Evolutionary conservation across 2,888 invertebrate genomes (phyloP).

Genomic region (Eurytoma adleriae): DNA sequence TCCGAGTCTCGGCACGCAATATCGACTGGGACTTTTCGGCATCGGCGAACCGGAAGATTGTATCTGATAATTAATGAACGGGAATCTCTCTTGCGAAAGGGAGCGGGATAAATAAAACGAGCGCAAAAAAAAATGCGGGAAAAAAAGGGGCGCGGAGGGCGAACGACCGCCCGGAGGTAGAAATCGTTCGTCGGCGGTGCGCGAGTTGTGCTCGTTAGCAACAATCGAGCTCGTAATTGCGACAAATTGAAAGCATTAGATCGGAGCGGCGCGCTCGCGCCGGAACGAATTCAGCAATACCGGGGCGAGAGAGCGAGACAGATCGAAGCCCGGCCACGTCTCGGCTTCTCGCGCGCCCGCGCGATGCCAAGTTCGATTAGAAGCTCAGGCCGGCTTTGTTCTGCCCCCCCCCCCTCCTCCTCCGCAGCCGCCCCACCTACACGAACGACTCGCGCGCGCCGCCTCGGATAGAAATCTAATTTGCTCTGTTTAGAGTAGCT

Average conservation of each 20-base stretch:
- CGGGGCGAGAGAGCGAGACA: constrained; percentile 14
- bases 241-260: constrained; percentile 56
- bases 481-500: constrained; percentile 49
- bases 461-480: constrained; percentile 51
- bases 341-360: constrained; percentile 2
- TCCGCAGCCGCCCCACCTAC: background rate
- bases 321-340: constrained; percentile 21
- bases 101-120: background rate
- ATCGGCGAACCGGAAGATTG: too few species aligned
- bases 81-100: too few species aligned
- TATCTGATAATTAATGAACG: too few species aligned
- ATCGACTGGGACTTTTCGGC: too few species aligned
- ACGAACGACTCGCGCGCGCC: background rate
- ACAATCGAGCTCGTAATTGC: constrained; percentile 53
- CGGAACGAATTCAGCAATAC: constrained; percentile 45
- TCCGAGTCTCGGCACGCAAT: too few species aligned
- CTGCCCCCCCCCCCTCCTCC: background rate
- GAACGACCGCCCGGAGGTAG: background rate
- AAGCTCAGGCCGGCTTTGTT: constrained; percentile 51
- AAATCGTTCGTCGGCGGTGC: constrained; percentile 22
- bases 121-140: background rate
- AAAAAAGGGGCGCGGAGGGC: background rate
- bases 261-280: constrained; percentile 29
- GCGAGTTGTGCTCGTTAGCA: constrained; percentile 46
- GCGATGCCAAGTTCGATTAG: constrained; percentile 54